These are phyloP conservation scores for Merodon equestris DNA, from an alignment of 2,888 invertebrate genomes.

Conservation along the genomic window DNA sequence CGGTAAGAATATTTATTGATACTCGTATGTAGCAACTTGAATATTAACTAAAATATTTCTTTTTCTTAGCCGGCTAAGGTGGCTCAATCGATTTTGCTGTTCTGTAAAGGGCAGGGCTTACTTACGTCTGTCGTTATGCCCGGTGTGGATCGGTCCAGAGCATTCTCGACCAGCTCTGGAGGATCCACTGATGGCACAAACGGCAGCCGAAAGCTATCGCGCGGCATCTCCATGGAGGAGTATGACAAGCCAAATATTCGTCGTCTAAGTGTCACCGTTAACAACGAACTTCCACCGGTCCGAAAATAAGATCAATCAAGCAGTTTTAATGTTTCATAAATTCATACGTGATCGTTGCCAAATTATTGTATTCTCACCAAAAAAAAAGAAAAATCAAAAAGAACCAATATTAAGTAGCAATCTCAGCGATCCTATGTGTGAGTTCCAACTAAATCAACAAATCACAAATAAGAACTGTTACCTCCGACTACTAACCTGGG, in stretches of 20 bases:
- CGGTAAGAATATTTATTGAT: slow-evolving; percentile 83
- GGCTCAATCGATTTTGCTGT: slow-evolving; percentile 90
- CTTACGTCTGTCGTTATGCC: slow-evolving; percentile 90
- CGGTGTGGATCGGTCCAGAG: slow-evolving; percentile 86
- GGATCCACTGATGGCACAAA: slow-evolving; percentile 79
- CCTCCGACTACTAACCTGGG: slow-evolving; percentile 42
- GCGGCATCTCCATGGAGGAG: slow-evolving; percentile 89
- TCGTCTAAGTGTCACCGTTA: slow-evolving; percentile 83
- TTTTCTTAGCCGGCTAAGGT: slow-evolving; percentile 89
- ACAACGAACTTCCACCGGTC: slow-evolving; percentile 83
- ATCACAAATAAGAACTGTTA: slow-evolving; percentile 29
- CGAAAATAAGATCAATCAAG: slow-evolving; percentile 56
- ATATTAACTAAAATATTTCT: background rate
- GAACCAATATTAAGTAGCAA: slow-evolving; percentile 43
- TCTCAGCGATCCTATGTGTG: slow-evolving; percentile 4
- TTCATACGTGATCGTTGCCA: slow-evolving; percentile 38
- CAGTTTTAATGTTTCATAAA: slow-evolving; percentile 13
- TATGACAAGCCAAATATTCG: slow-evolving; percentile 90
- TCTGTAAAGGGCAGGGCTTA: slow-evolving; percentile 92
- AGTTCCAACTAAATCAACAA: background rate
- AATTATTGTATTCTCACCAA: slow-evolving; percentile 43
- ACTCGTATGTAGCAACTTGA: background rate
- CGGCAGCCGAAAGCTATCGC: slow-evolving; percentile 79
- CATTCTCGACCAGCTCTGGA: slow-evolving; percentile 81
- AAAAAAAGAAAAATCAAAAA: slow-evolving; percentile 27